Base-by-base conservation (phyloP, 2,113 vertebrate genomes). In the Leuciscus idus region DNA sequence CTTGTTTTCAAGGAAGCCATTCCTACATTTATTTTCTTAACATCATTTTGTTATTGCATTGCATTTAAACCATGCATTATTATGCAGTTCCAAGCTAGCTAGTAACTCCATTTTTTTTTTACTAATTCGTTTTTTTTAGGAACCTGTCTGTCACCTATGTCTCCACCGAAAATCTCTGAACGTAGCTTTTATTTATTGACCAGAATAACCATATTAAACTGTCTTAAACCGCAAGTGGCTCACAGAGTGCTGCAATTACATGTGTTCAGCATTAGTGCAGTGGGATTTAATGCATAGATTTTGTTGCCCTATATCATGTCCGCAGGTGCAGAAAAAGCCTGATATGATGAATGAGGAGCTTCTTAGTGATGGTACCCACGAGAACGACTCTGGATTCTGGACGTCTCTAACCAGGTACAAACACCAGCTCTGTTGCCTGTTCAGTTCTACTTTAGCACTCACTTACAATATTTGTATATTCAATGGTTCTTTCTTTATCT, bases 341-440 rank as follows among this genome's bases (percentile, higher is more conserved):
- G 97, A 98, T 88, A 99, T 97, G 95, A 95, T 97, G 87, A 96
- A 95, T 12, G 98, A 99, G 94, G 98, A 99, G 90, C 94, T 99
- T 11, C 93, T 99, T 73, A 99, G 97, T 66, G 98, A 99, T 9
- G 96, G 92, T 36, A 94, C 93, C 3, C 95, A 85, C 84, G 98
- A 99, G 81, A 96, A 95, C 4, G 97, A 99, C 76, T 93, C 96
- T 4, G 97, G 98, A 90, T 99, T 99, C 92, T 99, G 98, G 98
- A 96, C 96, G 68, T 98, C 98, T 85, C 94, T 99, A 82, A 96
- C 96, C 93, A 97, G 98, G 98, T 98, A 92, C 62, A 12, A n/a
- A 23, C 8, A 21, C 6, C 55, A 23, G 19, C 19, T 57, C 55
- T 57, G 9, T 74, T 30, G 21, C 68, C 30, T 17, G 39, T 15